Evolutionary conservation across 2,113 vertebrate species (phyloP).

Genomic region (Forbesichthys papilliferus): DNA sequence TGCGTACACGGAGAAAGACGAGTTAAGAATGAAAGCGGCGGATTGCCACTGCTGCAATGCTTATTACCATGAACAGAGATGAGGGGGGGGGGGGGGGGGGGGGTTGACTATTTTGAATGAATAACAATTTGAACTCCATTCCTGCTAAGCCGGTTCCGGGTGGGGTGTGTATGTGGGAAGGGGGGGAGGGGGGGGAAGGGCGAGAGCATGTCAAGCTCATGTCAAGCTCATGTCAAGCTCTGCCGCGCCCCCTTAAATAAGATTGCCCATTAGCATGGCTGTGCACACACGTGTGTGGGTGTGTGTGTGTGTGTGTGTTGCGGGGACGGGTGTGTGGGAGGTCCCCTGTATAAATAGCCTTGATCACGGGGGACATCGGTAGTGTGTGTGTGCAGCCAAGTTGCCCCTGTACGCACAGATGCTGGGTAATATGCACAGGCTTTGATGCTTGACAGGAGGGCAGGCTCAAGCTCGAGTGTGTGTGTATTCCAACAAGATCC

Average conservation of each 20-base stretch:
- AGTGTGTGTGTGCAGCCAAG: too few relatives aligned
- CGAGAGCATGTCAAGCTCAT: slow-evolving; percentile 28
- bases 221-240: slow-evolving; percentile 31
- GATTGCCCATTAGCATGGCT: neutral
- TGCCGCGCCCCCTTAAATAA: slow-evolving; percentile 15
- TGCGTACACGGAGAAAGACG: slow-evolving; percentile 2
- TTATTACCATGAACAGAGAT: slow-evolving; percentile 57
- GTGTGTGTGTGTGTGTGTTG: neutral
- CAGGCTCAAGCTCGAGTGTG: neutral
- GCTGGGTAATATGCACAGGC: neutral
- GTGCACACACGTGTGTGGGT: neutral
- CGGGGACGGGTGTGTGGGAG: neutral
- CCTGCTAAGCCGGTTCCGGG: neutral
- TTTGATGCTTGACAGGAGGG: neutral
- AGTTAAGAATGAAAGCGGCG: slow-evolving; percentile 58
- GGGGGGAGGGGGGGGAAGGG: slow-evolving; percentile 24
- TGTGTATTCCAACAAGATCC: slow-evolving; percentile 18
- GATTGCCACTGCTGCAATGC: slow-evolving; percentile 61
- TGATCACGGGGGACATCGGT: too few relatives aligned
- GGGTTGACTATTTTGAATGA: slow-evolving; percentile 36
- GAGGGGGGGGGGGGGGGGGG: slow-evolving; percentile 2
- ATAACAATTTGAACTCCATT: slow-evolving; percentile 54
- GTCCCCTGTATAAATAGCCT: neutral
- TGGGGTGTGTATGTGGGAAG: too few relatives aligned
- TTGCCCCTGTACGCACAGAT: too few relatives aligned